Evolutionary conservation across 2,797 vertebrate species (phyloP).

Genomic region (Peromyscus nudipes): DNA sequence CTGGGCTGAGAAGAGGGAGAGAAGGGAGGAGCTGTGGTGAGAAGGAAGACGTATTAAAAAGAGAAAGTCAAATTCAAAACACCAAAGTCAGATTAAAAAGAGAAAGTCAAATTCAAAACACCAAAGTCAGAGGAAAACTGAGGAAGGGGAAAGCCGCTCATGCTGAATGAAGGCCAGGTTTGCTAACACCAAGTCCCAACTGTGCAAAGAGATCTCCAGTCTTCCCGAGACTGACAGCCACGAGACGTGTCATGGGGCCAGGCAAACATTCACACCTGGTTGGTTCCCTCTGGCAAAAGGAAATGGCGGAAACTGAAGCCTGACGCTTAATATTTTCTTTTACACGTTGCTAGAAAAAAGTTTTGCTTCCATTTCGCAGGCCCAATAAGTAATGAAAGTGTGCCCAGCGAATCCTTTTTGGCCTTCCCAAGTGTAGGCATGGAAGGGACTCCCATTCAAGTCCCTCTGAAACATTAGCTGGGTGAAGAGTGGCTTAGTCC

Average conservation of each 20-base stretch:
- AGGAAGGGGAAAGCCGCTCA: neutral
- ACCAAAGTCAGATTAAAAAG: neutral
- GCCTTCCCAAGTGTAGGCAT: neutral
- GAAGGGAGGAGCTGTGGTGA: neutral
- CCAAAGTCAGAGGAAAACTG: neutral
- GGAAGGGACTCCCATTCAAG: neutral
- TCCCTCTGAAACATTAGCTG: neutral
- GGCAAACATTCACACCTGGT: accelerated
- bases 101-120: neutral
- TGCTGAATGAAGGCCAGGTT: neutral
- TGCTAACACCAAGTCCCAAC: accelerated
- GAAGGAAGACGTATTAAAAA: neutral
- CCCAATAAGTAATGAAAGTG: neutral
- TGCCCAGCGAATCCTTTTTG: neutral
- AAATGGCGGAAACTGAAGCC: conserved; percentile 52
- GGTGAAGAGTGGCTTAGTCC: neutral
- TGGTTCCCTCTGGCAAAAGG: neutral
- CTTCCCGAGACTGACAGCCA: neutral
- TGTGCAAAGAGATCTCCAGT: neutral
- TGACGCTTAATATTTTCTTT: conserved; percentile 32
- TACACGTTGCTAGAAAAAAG: conserved; percentile 20
- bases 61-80: neutral
- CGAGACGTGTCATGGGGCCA: neutral
- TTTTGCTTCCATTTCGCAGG: conserved; percentile 44
- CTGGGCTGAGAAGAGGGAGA: neutral